phyloP scores from a whole-genome alignment of 2,888 invertebrate species.

The Endotricha flammealis region DNA sequence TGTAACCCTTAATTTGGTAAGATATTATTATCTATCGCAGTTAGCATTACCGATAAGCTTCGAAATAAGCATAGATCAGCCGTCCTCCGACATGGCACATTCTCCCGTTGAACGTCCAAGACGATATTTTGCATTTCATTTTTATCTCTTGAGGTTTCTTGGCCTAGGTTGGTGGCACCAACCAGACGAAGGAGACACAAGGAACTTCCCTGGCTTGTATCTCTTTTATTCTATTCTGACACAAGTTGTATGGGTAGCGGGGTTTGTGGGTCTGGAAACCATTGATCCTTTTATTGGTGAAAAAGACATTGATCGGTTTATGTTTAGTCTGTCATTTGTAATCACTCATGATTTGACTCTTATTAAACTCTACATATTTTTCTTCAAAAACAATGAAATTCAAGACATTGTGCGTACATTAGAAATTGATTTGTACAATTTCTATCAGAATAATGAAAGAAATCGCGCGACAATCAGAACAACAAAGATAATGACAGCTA shows the following conservation, averaged over 20 bases:
- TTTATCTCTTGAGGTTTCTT: conserved; percentile 49
- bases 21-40: too few species aligned
- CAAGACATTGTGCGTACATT: conserved; percentile 58
- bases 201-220: conserved; percentile 59
- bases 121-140: conserved; percentile 57
- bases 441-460: conserved; percentile 53
- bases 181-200: conserved; percentile 53
- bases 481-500: conserved; percentile 48
- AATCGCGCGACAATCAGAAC: conserved; percentile 47
- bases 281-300: conserved; percentile 68
- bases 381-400: conserved; percentile 58
- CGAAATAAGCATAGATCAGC: too few species aligned
- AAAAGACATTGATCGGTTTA: conserved; percentile 64
- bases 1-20: background rate
- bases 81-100: conserved; percentile 8
- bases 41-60: too few species aligned
- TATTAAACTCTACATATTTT: conserved; percentile 63
- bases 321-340: conserved; percentile 70
- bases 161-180: conserved; percentile 73
- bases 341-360: conserved; percentile 66
- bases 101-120: conserved; percentile 31
- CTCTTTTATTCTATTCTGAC: conserved; percentile 59
- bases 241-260: conserved; percentile 59
- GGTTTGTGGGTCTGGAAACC: conserved; percentile 67
- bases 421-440: conserved; percentile 51